Percentiles rank a stretch among this genome's conserved stretches.
Conservation (phyloP, 2,113 vertebrate species). For the Oncorhynchus clarkii region DNA sequence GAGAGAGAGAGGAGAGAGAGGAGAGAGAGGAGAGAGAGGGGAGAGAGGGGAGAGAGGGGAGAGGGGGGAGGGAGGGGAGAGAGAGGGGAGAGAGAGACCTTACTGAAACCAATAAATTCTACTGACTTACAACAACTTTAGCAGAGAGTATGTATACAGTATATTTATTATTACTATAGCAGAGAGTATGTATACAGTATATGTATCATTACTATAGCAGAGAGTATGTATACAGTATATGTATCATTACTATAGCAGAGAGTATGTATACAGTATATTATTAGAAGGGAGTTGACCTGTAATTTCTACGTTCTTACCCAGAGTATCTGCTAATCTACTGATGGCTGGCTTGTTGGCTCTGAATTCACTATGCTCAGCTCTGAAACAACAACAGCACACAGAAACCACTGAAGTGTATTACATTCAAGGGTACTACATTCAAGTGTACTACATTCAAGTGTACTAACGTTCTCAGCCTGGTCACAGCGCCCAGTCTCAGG, state of each 20-base stretch:
- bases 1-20: too few relatives aligned
- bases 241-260: too few relatives aligned
- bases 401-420: conserved; percentile 9
- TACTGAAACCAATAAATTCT: too few relatives aligned
- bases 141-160: background rate
- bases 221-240: too few relatives aligned
- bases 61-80: too few relatives aligned
- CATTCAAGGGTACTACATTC: background rate
- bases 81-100: background rate
- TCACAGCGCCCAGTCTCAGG: conserved; percentile 71
- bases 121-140: background rate
- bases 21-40: too few relatives aligned
- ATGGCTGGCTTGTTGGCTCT: conserved; percentile 61
- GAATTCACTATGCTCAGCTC: conserved; percentile 60
- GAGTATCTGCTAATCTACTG: conserved; percentile 51
- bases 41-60: too few relatives aligned
- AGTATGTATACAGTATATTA: too few relatives aligned
- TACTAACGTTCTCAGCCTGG: conserved; percentile 80
- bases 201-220: too few relatives aligned
- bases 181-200: background rate
- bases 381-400: conserved; percentile 27
- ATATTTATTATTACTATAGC: background rate
- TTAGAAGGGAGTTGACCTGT: too few relatives aligned
- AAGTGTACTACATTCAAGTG: conserved; percentile 16
- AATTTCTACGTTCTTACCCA: conserved; percentile 56